Evolutionary conservation across 2,797 vertebrate species (phyloP).

Genomic region (Sebastes matsubarae): DNA sequence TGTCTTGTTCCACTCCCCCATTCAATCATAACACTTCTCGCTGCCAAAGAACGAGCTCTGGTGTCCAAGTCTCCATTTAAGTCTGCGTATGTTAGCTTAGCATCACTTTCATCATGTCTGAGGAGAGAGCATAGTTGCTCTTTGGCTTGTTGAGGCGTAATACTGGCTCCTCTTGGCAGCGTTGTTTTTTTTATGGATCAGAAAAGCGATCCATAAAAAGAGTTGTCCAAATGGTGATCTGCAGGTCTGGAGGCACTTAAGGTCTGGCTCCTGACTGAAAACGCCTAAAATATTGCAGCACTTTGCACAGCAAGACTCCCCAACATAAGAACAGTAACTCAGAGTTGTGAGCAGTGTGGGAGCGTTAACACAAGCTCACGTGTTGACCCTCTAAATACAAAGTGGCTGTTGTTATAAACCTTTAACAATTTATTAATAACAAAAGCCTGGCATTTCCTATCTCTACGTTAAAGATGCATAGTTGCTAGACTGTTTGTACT

Average conservation of each 20-base stretch:
- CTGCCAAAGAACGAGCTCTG: slow-evolving; percentile 36
- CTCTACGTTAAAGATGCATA: not conserved
- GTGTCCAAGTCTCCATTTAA: slow-evolving; percentile 37
- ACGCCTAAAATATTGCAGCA: slow-evolving; percentile 18
- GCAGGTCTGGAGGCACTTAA: slow-evolving; percentile 50
- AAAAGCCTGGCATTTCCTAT: slow-evolving; percentile 1
- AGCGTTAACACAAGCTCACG: not conserved
- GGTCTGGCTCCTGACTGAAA: slow-evolving; percentile 37
- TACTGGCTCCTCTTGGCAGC: slow-evolving; percentile 31
- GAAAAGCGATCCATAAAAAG: slow-evolving; percentile 33
- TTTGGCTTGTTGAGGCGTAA: slow-evolving; percentile 28
- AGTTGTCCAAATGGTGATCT: slow-evolving; percentile 37
- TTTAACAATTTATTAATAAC: not conserved
- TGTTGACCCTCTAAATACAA: not conserved
- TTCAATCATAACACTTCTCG: slow-evolving; percentile 37
- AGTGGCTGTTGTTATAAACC: not conserved
- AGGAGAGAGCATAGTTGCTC: slow-evolving; percentile 22
- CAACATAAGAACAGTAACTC: not conserved
- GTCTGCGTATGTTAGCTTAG: slow-evolving; percentile 38
- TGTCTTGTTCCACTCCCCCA: slow-evolving; percentile 10
- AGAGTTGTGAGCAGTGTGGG: slow-evolving; percentile 2
- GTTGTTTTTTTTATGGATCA: slow-evolving; percentile 35
- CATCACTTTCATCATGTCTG: slow-evolving; percentile 40
- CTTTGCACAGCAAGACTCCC: not conserved
- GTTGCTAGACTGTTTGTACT: not conserved